These are phyloP conservation scores for Onychomys leucogaster DNA, from an alignment of 2,797 vertebrate genomes.

Conservation along the genomic window DNA sequence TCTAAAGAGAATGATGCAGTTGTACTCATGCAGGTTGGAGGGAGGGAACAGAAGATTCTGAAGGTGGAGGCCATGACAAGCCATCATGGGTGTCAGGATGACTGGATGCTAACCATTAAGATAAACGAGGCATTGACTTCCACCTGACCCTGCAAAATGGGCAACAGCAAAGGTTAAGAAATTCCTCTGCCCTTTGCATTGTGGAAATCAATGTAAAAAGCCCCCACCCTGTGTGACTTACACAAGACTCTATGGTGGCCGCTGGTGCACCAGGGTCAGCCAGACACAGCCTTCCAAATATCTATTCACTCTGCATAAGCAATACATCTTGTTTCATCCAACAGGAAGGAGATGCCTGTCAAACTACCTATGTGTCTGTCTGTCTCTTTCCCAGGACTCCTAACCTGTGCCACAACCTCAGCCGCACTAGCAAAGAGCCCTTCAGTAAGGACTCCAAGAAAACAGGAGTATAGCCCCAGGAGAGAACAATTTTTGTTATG, in stretches of 20 bases:
- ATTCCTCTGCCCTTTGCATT: background rate
- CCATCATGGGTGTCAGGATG: background rate
- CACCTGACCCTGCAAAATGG: background rate
- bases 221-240: background rate
- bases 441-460: background rate
- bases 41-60: background rate
- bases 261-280: background rate
- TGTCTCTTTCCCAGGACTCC: background rate
- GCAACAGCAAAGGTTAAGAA: background rate
- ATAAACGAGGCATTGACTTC: background rate
- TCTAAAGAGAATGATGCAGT: background rate
- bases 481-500: background rate
- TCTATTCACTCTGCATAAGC: background rate
- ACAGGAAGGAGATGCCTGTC: background rate
- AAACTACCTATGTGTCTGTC: background rate
- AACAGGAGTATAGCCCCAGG: background rate
- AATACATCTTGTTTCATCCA: background rate
- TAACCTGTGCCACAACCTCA: background rate
- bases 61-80: background rate
- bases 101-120: background rate
- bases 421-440: background rate
- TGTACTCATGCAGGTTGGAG: background rate
- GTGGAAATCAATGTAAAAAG: background rate
- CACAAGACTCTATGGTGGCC: fast-evolving
- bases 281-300: background rate